Conservation (phyloP, 1,140 invertebrate species). For the Octopus sinensis region DNA sequence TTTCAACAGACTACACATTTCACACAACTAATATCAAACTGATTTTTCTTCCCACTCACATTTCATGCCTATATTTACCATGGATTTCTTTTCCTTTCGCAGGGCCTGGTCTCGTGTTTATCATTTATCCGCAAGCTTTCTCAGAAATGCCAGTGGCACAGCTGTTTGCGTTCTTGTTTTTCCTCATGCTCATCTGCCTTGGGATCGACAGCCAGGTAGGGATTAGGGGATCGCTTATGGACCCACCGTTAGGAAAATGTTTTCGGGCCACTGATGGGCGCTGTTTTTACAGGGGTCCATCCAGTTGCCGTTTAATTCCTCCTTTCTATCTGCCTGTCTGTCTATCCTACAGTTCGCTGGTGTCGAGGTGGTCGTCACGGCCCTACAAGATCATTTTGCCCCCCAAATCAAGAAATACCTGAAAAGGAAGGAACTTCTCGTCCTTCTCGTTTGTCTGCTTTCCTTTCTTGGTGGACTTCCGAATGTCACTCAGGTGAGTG, state of each 20-base stretch:
- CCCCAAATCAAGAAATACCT: conserved; percentile 76
- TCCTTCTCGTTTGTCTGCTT: conserved; percentile 76
- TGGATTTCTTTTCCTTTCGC: conserved; percentile 12
- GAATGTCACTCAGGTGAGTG: conserved; percentile 73
- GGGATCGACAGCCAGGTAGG: conserved; percentile 86
- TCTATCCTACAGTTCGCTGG: conserved; percentile 64
- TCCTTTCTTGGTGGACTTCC: conserved; percentile 81
- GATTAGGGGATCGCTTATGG: background rate
- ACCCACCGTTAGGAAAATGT: background rate
- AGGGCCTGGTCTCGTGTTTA: conserved; percentile 55
- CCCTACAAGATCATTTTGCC: conserved; percentile 85
- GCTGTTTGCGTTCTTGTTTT: conserved; percentile 53
- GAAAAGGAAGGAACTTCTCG: conserved; percentile 81
- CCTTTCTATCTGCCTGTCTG: background rate
- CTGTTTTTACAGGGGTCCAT: no score
- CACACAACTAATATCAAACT: background rate
- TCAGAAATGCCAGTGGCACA: conserved; percentile 48
- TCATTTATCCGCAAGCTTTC: conserved; percentile 55
- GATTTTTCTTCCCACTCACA: background rate
- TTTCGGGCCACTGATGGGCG: no score
- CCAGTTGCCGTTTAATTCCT: no score
- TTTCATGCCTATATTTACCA: background rate
- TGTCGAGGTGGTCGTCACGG: conserved; percentile 87
- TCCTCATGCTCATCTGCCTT: conserved; percentile 54
- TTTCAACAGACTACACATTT: background rate